phyloP scores from a whole-genome alignment of 2,113 vertebrate genomes.

The Scomber colias region DNA sequence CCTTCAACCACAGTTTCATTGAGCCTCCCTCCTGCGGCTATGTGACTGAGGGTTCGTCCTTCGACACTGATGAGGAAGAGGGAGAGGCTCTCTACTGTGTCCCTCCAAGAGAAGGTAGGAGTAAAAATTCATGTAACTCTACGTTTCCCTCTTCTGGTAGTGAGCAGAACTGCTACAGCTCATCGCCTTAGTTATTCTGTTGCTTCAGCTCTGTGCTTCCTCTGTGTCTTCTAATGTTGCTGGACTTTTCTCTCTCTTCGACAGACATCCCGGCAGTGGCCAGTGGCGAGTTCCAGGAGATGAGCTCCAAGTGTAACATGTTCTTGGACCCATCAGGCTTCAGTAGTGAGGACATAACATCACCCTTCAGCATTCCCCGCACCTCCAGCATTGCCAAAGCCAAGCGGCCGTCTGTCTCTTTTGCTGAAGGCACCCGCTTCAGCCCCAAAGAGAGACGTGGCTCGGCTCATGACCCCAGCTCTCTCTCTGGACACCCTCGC shows the following conservation, averaged over 20 bases:
- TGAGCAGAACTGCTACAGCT: background rate
- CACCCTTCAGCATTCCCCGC: constrained; percentile 92
- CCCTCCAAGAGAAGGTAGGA: constrained; percentile 92
- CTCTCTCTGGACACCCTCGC: constrained; percentile 58
- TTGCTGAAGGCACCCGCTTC: constrained; percentile 96
- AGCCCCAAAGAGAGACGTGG: constrained; percentile 82
- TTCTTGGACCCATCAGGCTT: constrained; percentile 86
- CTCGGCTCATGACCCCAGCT: constrained; percentile 82
- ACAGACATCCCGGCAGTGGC: constrained; percentile 80
- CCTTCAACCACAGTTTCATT: constrained; percentile 98
- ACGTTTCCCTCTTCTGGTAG: constrained; percentile 3
- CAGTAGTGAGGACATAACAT: constrained; percentile 87
- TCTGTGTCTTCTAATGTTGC: constrained; percentile 23
- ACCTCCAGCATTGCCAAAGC: constrained; percentile 96
- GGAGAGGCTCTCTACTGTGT: constrained; percentile 90
- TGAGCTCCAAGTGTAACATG: constrained; percentile 81
- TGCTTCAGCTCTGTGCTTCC: too few species aligned
- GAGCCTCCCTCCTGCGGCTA: constrained; percentile 92
- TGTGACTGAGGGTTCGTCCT: constrained; percentile 93
- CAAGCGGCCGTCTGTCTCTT: constrained; percentile 95
- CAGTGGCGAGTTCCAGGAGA: constrained; percentile 85
- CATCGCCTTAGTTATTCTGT: background rate
- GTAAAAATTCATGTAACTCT: background rate
- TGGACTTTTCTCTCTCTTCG: constrained; percentile 21
- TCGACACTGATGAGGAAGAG: constrained; percentile 88